A percentile compares a stretch with the other conserved stretches of the same genome.
phyloP scores from a whole-genome alignment of 2,113 vertebrate genomes.

The Meriones unguiculatus region DNA sequence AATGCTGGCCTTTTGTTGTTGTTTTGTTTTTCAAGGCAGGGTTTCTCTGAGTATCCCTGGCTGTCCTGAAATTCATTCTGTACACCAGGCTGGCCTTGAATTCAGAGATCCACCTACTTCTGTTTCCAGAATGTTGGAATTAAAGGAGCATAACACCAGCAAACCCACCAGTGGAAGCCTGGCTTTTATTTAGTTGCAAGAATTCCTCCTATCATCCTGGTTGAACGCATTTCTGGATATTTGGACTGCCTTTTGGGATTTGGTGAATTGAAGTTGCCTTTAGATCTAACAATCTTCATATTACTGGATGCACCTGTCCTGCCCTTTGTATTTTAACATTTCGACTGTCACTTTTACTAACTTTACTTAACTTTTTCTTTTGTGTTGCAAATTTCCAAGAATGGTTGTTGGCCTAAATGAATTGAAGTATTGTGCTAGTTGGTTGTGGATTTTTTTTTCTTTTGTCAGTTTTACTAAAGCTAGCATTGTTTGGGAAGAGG shows the following conservation, averaged over 20 bases:
- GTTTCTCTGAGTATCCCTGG: not conserved
- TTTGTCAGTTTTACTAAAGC: not conserved
- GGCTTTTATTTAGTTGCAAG: not conserved
- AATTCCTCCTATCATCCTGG: not conserved
- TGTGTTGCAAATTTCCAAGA: not conserved
- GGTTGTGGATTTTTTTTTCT: not conserved
- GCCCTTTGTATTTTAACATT: not conserved
- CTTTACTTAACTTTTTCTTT: constrained; percentile 18
- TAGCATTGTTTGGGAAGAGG: not conserved
- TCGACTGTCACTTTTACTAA: not conserved
- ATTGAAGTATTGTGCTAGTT: not conserved
- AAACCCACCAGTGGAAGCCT: not conserved
- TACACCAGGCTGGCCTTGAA: not conserved
- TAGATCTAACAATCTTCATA: not conserved
- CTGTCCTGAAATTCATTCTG: not conserved
- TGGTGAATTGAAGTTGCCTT: not conserved
- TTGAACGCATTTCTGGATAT: not conserved
- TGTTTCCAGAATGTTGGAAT: not conserved
- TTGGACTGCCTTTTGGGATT: not conserved
- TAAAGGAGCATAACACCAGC: not conserved
- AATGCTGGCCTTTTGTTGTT: not conserved
- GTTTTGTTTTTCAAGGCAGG: not conserved
- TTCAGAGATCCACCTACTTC: not conserved
- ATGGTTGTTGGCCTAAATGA: constrained; percentile 6
- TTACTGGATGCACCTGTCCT: not conserved